These are phyloP conservation scores for Dromaius novaehollandiae DNA, from an alignment of 2,113 vertebrate genomes.

Conservation along the genomic window DNA sequence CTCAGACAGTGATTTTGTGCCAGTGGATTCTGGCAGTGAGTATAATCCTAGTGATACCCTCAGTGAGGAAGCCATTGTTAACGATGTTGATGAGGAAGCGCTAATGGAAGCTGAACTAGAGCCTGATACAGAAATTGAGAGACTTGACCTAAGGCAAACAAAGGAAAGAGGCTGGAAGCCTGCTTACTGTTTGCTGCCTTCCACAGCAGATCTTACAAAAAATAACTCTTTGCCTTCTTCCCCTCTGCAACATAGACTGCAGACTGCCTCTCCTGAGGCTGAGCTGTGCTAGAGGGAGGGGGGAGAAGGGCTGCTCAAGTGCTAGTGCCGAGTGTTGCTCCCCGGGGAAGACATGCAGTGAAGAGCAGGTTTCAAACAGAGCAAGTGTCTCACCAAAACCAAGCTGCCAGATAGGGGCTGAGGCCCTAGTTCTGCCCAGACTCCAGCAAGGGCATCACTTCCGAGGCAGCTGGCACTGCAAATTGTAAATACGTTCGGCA, in stretches of 20 bases:
- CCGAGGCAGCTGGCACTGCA: neutral
- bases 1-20: slow-evolving; percentile 73
- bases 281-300: neutral
- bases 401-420: neutral
- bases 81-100: slow-evolving; percentile 33
- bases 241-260: neutral
- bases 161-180: slow-evolving; percentile 39
- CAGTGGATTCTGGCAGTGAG: slow-evolving; percentile 75
- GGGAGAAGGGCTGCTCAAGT: neutral
- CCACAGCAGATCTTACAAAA: neutral
- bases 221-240: slow-evolving; percentile 22
- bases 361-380: slow-evolving; percentile 7
- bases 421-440: neutral
- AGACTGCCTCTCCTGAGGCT: slow-evolving; percentile 22
- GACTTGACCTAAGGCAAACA: slow-evolving; percentile 35
- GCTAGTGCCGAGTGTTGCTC: neutral
- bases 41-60: slow-evolving; percentile 64
- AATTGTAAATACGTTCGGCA: slow-evolving; percentile 17
- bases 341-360: neutral
- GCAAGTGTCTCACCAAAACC: neutral
- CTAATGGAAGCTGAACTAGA: slow-evolving; percentile 32
- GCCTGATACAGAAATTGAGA: slow-evolving; percentile 24
- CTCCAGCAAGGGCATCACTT: neutral
- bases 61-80: slow-evolving; percentile 63
- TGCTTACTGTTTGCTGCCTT: neutral